phyloP scores from a whole-genome alignment of 2,888 invertebrate genomes.

The Troilus luridus region DNA sequence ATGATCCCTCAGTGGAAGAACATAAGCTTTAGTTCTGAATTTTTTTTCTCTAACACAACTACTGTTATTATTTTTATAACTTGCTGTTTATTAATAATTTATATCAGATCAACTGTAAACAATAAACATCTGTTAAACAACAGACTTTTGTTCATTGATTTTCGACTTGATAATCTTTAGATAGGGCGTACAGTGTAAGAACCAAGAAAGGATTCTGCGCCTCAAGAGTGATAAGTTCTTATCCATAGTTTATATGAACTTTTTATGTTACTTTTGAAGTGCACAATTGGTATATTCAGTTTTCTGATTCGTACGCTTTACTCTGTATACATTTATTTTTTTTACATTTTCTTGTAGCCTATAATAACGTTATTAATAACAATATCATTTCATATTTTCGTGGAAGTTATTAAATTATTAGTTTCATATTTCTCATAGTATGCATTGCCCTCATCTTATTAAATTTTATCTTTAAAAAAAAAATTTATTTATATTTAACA shows the following conservation, averaged over 20 bases:
- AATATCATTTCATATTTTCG: neutral
- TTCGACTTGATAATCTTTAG: neutral
- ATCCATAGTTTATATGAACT: too few relatives aligned
- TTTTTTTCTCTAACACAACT: too few relatives aligned
- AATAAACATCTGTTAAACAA: slow-evolving; percentile 7
- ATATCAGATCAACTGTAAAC: neutral
- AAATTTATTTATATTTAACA: too few relatives aligned
- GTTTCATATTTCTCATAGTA: neutral
- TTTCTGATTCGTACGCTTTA: too few relatives aligned
- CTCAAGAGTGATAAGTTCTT: too few relatives aligned
- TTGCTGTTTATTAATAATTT: neutral
- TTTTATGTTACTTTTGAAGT: too few relatives aligned
- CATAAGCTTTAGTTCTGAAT: too few relatives aligned
- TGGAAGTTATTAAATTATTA: neutral
- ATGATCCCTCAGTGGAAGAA: too few relatives aligned
- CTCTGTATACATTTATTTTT: neutral
- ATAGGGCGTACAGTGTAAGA: too few relatives aligned
- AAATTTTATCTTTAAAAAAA: too few relatives aligned
- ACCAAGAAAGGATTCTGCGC: too few relatives aligned
- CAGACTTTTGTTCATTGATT: neutral
- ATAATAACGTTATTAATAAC: neutral
- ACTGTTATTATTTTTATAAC: neutral
- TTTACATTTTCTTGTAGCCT: neutral
- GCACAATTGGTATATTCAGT: too few relatives aligned
- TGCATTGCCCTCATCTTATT: neutral